These are phyloP conservation scores for Drosophila pectinifera DNA, from an alignment of 1,140 invertebrate species.

Conservation along the genomic window DNA sequence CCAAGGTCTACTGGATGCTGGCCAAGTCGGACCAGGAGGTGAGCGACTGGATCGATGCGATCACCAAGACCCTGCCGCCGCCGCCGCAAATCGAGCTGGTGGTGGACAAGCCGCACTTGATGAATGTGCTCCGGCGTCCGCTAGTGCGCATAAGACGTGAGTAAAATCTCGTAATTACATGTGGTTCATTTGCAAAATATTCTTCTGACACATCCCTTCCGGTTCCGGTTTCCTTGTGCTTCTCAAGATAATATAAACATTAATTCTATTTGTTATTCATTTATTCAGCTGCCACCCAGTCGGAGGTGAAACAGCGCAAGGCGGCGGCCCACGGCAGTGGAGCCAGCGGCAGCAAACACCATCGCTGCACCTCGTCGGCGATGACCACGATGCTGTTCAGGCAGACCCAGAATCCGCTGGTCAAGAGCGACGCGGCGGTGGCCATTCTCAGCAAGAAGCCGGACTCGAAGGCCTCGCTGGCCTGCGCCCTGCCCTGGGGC, in stretches of 20 bases:
- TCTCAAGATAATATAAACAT: background rate
- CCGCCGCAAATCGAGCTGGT: slow-evolving; percentile 87
- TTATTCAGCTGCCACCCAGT: slow-evolving; percentile 86
- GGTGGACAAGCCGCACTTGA: slow-evolving; percentile 87
- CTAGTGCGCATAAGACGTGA: slow-evolving; percentile 87
- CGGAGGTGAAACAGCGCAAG: slow-evolving; percentile 85
- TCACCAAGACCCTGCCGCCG: slow-evolving; percentile 88
- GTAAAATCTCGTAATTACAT: slow-evolving; percentile 58
- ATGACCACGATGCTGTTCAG: slow-evolving; percentile 64
- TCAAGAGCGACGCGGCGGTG: slow-evolving; percentile 82
- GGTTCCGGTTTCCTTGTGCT: too few species aligned
- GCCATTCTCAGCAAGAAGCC: slow-evolving; percentile 84
- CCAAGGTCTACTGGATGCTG: slow-evolving; percentile 88
- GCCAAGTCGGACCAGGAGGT: slow-evolving; percentile 89
- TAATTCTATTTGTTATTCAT: background rate
- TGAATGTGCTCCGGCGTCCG: slow-evolving; percentile 87
- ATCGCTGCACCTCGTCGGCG: slow-evolving; percentile 50
- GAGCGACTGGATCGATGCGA: slow-evolving; percentile 90
- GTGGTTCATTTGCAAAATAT: background rate
- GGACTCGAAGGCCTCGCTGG: slow-evolving; percentile 81
- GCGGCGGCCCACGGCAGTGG: slow-evolving; percentile 37
- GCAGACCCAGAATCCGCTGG: slow-evolving; percentile 80
- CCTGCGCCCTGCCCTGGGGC: slow-evolving; percentile 84
- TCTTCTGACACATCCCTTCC: too few species aligned
- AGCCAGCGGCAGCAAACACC: slow-evolving; percentile 42